These are phyloP conservation scores for Mesitornis unicolor DNA, from an alignment of 2,113 vertebrate species.

Conservation along the genomic window DNA sequence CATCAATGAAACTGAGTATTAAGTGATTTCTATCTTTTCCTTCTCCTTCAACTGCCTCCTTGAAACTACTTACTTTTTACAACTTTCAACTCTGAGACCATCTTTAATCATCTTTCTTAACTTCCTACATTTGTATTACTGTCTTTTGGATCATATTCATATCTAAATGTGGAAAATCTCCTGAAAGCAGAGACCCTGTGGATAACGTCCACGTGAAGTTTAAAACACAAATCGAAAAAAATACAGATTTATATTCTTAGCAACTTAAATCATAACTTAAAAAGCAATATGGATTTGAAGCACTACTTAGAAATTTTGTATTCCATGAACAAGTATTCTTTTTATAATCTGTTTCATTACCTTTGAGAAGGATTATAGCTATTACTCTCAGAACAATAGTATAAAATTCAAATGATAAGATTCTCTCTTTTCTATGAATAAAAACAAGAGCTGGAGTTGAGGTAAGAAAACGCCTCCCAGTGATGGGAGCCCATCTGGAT, in stretches of 20 bases:
- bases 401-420: background rate
- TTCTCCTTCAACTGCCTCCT: background rate
- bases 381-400: background rate
- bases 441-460: background rate
- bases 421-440: background rate
- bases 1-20: background rate
- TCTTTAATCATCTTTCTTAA: background rate
- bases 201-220: background rate
- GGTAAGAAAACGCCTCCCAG: background rate
- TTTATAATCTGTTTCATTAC: background rate
- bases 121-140: background rate
- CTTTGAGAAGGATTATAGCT: background rate
- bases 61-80: background rate
- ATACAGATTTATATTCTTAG: background rate
- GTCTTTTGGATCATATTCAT: background rate
- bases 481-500: background rate
- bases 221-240: background rate
- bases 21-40: background rate
- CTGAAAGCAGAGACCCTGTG: background rate
- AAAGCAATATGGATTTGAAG: background rate
- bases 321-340: background rate
- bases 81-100: background rate
- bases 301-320: background rate
- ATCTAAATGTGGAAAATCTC: background rate
- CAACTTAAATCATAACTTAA: background rate